These are phyloP conservation scores for Microchirus variegatus DNA, from an alignment of 2,797 vertebrate species.

Conservation along the genomic window DNA sequence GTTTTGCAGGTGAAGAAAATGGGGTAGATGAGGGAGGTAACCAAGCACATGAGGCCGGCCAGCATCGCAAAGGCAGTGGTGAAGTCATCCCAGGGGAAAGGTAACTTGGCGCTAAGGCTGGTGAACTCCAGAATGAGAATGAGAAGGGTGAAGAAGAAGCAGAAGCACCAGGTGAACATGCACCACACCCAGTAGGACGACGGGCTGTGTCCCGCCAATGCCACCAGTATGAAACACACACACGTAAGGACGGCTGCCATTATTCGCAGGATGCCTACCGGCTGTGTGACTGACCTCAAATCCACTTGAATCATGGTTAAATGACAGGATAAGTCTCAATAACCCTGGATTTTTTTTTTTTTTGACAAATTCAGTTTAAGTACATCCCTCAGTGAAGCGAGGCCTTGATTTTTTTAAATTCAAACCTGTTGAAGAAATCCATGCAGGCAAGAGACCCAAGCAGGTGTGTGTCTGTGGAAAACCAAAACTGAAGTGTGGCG, in stretches of 20 bases:
- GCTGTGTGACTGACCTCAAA: slow-evolving; percentile 58
- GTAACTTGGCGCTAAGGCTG: slow-evolving; percentile 71
- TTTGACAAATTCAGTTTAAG: slow-evolving; percentile 11
- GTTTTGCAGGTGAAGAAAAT: slow-evolving; percentile 54
- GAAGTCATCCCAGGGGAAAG: slow-evolving; percentile 89
- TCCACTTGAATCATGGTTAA: slow-evolving; percentile 59
- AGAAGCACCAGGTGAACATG: slow-evolving; percentile 92
- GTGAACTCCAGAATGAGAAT: slow-evolving; percentile 86
- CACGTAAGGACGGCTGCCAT: slow-evolving; percentile 78
- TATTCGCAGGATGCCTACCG: slow-evolving; percentile 80
- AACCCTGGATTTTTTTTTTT: neutral
- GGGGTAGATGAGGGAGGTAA: slow-evolving; percentile 84
- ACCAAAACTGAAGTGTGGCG: slow-evolving; percentile 33
- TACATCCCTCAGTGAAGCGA: neutral
- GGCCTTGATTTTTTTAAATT: slow-evolving; percentile 3
- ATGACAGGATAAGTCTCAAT: slow-evolving; percentile 10
- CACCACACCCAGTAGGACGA: slow-evolving; percentile 84
- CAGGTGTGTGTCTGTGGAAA: slow-evolving; percentile 25
- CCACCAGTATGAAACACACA: slow-evolving; percentile 83
- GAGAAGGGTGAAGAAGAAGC: slow-evolving; percentile 80
- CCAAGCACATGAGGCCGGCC: slow-evolving; percentile 83
- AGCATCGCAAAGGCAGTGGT: slow-evolving; percentile 86
- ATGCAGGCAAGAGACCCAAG: slow-evolving; percentile 10
- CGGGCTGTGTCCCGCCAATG: fast-evolving
- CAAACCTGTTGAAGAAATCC: slow-evolving; percentile 31